A percentile compares a stretch with the other conserved stretches of the same genome.
Evolutionary conservation across 2,113 vertebrate genomes (phyloP).

Genomic region (Ophthalmolycus amberensis): DNA sequence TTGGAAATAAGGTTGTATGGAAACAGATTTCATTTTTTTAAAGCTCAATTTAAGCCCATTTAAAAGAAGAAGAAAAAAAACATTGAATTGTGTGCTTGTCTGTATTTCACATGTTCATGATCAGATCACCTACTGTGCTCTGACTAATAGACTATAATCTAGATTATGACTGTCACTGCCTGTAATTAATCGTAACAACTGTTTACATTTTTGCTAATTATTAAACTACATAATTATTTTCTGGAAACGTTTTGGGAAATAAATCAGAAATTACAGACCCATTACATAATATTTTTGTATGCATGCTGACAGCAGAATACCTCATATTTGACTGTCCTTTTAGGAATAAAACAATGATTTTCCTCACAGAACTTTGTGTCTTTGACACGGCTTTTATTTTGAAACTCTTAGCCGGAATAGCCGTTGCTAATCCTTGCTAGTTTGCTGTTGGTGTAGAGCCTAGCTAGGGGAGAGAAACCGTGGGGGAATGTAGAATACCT

Average conservation of each 20-base stretch:
- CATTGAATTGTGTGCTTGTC: background rate
- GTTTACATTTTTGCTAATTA: background rate
- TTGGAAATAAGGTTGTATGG: too few species aligned
- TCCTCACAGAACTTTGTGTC: background rate
- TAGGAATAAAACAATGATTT: background rate
- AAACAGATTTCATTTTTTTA: background rate
- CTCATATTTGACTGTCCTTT: background rate
- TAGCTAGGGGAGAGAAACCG: constrained; percentile 79
- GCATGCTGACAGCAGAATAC: background rate
- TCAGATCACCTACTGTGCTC: background rate
- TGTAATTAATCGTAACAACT: background rate
- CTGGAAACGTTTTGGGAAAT: background rate
- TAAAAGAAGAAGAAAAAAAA: background rate
- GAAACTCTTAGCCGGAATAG: constrained; percentile 1
- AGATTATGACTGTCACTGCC: background rate
- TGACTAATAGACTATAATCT: background rate
- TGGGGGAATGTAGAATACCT: constrained; percentile 58
- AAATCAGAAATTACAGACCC: background rate
- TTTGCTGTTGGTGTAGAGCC: constrained; percentile 70
- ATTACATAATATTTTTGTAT: background rate
- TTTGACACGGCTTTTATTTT: constrained; percentile 36
- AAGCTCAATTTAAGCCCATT: background rate
- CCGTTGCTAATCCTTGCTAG: rapidly evolving
- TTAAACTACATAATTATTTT: background rate
- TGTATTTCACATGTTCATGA: background rate